Evolutionary conservation across 2,888 invertebrate species (phyloP).

Genomic region (Sepiola atlantica): DNA sequence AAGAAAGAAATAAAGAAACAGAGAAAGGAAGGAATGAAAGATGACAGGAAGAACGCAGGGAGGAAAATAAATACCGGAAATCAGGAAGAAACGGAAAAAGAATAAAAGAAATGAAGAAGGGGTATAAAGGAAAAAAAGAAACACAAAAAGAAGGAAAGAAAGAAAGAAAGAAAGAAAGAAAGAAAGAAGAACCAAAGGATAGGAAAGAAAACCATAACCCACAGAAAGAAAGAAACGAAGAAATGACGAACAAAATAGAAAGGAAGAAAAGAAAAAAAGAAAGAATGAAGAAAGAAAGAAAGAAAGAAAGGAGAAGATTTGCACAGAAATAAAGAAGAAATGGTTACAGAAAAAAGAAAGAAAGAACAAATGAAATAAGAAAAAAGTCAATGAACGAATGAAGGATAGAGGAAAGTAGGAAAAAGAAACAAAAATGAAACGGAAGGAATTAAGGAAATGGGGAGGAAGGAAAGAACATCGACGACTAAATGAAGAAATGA

Average conservation of each 20-base stretch:
- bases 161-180: background rate
- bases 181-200: background rate
- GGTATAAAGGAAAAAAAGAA: background rate
- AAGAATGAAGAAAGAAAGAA: background rate
- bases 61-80: background rate
- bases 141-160: background rate
- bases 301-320: background rate
- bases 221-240: too few species aligned
- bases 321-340: background rate
- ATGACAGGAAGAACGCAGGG: too few species aligned
- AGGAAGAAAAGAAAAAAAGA: background rate
- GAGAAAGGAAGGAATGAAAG: too few species aligned
- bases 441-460: too few species aligned
- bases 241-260: background rate
- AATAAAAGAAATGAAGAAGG: background rate
- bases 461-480: too few species aligned
- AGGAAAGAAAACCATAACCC: too few species aligned
- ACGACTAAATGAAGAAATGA: too few species aligned
- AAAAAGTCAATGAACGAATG: too few species aligned
- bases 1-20: background rate
- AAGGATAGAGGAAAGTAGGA: background rate
- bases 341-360: background rate
- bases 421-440: background rate
- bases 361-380: background rate
- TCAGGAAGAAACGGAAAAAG: background rate